phyloP scores from a whole-genome alignment of 1,140 invertebrate genomes.

The Drosophila kepulauana region DNA sequence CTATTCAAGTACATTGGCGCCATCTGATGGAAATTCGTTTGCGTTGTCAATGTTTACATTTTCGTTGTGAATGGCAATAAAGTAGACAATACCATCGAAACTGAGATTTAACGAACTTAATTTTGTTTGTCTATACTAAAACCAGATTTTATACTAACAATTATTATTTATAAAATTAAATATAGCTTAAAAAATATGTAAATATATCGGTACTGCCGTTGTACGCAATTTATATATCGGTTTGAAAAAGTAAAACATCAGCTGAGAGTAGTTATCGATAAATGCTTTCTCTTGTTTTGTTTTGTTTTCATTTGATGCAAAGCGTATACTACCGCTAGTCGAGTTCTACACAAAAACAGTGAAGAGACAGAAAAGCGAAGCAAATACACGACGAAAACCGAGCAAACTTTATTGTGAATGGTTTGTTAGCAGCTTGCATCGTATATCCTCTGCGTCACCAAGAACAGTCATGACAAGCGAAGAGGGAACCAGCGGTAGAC shows the following conservation, averaged over 20 bases:
- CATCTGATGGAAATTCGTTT: neutral
- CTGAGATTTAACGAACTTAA: neutral
- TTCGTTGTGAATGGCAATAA: conserved; percentile 6
- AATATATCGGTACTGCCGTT: too few species aligned
- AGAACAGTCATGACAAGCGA: neutral
- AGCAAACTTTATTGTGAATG: conserved; percentile 22
- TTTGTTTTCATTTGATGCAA: neutral
- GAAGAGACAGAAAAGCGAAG: neutral
- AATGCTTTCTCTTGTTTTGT: neutral
- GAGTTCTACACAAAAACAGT: neutral
- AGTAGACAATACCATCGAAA: neutral
- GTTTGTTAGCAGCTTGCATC: conserved; percentile 19
- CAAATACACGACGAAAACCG: conserved; percentile 2
- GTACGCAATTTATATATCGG: too few species aligned
- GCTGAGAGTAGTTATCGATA: neutral
- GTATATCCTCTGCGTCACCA: neutral
- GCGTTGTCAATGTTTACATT: conserved; percentile 4
- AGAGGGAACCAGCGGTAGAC: too few species aligned
- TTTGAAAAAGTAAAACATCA: neutral
- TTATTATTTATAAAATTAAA: too few species aligned
- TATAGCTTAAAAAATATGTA: too few species aligned
- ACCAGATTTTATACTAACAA: too few species aligned
- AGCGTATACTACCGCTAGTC: too few species aligned
- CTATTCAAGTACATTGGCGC: neutral
- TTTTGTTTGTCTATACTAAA: too few species aligned